Conservation (phyloP, 2,797 vertebrate species). For the Cottoperca gobio region DNA sequence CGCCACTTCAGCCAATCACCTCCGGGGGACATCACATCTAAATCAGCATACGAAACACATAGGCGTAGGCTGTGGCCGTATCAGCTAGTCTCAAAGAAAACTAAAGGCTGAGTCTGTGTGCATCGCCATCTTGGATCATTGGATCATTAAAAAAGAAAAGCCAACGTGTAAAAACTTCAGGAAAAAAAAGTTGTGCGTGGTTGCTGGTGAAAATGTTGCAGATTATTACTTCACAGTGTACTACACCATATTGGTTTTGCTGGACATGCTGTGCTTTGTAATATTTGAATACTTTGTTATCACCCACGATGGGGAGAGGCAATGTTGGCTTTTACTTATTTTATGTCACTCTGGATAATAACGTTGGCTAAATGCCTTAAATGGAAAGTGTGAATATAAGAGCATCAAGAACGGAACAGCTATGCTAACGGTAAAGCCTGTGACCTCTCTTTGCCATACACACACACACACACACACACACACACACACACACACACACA, state of each 20-base stretch:
- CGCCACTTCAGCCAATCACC: too few species aligned
- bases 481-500: slow-evolving; percentile 29
- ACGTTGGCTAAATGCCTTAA: slow-evolving; percentile 31
- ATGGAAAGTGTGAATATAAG: slow-evolving; percentile 36
- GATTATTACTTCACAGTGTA: not conserved
- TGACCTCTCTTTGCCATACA: slow-evolving; percentile 56
- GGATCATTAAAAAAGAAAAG: too few species aligned
- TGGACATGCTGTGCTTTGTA: slow-evolving; percentile 34
- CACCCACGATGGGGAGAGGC: not conserved
- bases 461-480: slow-evolving; percentile 22
- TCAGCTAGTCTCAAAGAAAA: too few species aligned
- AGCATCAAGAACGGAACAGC: slow-evolving; percentile 29
- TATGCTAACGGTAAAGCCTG: slow-evolving; percentile 45
- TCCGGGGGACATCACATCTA: too few species aligned
- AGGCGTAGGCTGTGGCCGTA: too few species aligned
- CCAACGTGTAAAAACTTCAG: too few species aligned
- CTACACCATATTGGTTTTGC: slow-evolving; percentile 22
- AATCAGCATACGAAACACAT: too few species aligned
- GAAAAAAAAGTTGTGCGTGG: too few species aligned
- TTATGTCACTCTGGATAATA: slow-evolving; percentile 45
- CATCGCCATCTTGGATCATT: too few species aligned
- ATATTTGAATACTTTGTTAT: slow-evolving; percentile 21
- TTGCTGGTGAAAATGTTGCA: not conserved
- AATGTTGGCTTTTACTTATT: slow-evolving; percentile 37
- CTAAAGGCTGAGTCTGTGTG: too few species aligned